phyloP scores from a whole-genome alignment of 2,113 vertebrate species.

The Ranitomeya imitator region DNA sequence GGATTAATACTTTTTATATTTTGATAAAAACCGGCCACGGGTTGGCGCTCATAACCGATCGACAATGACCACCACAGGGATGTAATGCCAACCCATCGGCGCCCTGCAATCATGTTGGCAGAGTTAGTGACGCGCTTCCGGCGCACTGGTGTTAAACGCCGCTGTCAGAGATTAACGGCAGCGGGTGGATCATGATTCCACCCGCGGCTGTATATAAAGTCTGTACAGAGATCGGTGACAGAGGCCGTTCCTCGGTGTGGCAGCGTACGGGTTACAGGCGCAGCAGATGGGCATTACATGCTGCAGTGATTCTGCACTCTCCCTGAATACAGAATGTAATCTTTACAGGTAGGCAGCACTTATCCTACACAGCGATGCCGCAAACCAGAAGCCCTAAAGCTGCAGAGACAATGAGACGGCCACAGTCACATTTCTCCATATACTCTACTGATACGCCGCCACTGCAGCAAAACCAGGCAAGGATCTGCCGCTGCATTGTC shows the following conservation, averaged over 20 bases:
- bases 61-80: no score
- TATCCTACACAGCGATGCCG: neutral
- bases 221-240: neutral
- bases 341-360: neutral
- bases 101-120: no score
- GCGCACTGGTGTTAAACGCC: no score
- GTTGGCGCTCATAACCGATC: no score
- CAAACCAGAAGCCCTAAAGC: neutral
- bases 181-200: no score
- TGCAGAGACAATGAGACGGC: neutral
- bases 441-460: neutral
- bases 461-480: constrained; percentile 11
- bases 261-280: neutral
- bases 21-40: no score
- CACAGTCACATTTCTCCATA: neutral
- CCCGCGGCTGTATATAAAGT: neutral
- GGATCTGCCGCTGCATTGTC: neutral
- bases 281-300: constrained; percentile 11
- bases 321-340: neutral
- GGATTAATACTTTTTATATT: no score
- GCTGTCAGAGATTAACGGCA: no score
- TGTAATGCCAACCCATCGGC: no score
- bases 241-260: neutral
- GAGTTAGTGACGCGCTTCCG: no score
- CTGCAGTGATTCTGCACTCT: neutral